phyloP scores from a whole-genome alignment of 1,140 invertebrate species.

The Brachionus asplanchnoidis region DNA sequence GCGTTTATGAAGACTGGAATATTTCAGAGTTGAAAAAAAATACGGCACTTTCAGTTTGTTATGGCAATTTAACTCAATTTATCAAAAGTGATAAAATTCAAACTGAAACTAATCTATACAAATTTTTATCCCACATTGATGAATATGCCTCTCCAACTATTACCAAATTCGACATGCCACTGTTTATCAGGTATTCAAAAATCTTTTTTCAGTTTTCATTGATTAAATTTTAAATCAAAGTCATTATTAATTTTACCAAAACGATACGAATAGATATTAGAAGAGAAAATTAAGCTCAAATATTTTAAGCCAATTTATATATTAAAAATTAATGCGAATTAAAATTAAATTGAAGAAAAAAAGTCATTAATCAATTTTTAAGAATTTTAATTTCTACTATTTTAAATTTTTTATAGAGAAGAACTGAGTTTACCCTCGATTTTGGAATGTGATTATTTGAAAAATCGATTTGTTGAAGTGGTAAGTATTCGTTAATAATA shows the following conservation, averaged over 20 bases:
- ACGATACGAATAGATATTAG: too few species aligned
- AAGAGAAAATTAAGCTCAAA: too few species aligned
- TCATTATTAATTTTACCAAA: not conserved
- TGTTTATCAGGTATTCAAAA: not conserved
- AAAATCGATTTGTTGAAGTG: not conserved
- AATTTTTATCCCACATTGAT: conserved; percentile 9
- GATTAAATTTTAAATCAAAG: not conserved
- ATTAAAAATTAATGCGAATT: too few species aligned
- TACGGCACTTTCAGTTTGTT: not conserved
- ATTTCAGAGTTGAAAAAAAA: not conserved
- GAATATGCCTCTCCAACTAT: not conserved
- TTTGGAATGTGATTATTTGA: not conserved
- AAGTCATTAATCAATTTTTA: too few species aligned
- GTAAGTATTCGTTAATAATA: not conserved
- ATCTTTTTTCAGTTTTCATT: not conserved
- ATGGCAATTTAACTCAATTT: conserved; percentile 21
- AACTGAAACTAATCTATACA: not conserved
- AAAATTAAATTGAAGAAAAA: too few species aligned
- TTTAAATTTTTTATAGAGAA: not conserved
- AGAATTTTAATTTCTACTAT: too few species aligned
- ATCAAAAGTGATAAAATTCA: not conserved
- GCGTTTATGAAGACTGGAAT: not conserved
- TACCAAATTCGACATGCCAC: not conserved
- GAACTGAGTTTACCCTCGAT: not conserved
- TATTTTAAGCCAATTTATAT: too few species aligned